A percentile compares a stretch with the other conserved stretches of the same genome.
Evolutionary conservation across 2,797 vertebrate species (phyloP).

Genomic region (Carapus acus): DNA sequence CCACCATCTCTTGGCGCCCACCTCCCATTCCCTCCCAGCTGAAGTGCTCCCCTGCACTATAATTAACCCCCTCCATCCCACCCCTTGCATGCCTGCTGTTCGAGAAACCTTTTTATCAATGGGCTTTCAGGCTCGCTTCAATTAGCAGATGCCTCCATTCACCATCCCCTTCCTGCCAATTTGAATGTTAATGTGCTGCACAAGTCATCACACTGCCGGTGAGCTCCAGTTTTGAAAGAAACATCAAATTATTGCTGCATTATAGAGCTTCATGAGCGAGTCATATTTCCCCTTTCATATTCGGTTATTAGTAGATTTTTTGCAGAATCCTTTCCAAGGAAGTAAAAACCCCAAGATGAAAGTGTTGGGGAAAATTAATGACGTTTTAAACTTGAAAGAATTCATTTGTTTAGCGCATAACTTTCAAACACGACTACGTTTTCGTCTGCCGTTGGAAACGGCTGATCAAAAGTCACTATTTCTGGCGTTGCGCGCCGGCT

Average conservation of each 20-base stretch:
- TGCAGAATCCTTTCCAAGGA: slow-evolving; percentile 56
- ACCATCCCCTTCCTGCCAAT: slow-evolving; percentile 74
- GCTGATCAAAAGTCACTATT: slow-evolving; percentile 33
- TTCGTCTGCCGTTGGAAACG: too few species aligned
- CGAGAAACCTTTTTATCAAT: slow-evolving; percentile 69
- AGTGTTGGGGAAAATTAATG: slow-evolving; percentile 38
- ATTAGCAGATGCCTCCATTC: slow-evolving; percentile 79
- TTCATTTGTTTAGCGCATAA: slow-evolving; percentile 28
- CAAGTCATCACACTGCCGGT: slow-evolving; percentile 62
- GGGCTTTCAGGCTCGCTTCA: slow-evolving; percentile 72
- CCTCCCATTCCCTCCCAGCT: slow-evolving; percentile 47
- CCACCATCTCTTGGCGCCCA: slow-evolving; percentile 46
- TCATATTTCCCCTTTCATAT: slow-evolving; percentile 61
- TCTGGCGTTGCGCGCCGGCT: slow-evolving; percentile 16
- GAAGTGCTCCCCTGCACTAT: slow-evolving; percentile 50
- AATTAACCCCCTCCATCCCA: slow-evolving; percentile 67
- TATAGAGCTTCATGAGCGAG: slow-evolving; percentile 47
- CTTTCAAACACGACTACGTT: too few species aligned
- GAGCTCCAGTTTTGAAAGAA: slow-evolving; percentile 64
- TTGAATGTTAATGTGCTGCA: slow-evolving; percentile 69
- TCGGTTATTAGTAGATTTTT: slow-evolving; percentile 47
- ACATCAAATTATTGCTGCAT: slow-evolving; percentile 63
- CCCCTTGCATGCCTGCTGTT: slow-evolving; percentile 53
- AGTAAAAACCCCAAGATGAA: slow-evolving; percentile 58
- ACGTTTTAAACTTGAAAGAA: slow-evolving; percentile 22